Base-by-base conservation (phyloP, 2,888 invertebrate species). In the Philaethria dido region DNA sequence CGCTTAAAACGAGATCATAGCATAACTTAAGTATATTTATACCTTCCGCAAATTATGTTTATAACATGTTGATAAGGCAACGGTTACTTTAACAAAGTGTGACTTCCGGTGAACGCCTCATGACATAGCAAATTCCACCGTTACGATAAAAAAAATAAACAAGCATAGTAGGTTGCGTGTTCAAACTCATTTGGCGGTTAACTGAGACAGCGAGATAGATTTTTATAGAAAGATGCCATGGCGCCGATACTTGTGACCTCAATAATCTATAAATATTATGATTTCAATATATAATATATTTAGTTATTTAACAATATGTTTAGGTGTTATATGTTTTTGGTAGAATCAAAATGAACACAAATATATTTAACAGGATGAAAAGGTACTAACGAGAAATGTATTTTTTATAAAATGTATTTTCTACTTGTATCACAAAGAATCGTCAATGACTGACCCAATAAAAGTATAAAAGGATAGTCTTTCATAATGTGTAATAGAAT, bases 161-260 rank as follows among this genome's bases (percentile, higher is more conserved):
- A 69, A 64, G 55, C 29, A 45, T 45, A 44, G 33, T 65, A 71
- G 65, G 73, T 78, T 74, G 78, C 79, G 78, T 80, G 78, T 62
- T 64, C 68, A 72, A 75, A 74, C 72, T 71, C 77, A 75, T 79
- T 79, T 74, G 65, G 74, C 69, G 69, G 68, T 70, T 67, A 62
- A 69, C 71, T 59, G 55, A 63, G 71, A 69, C 66, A 69, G 66
- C 20, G 60, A 61, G 69, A 72, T 72, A 73, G 72, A 74, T 74
- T 76, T 67, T 73, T 73, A 72, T 69, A 72, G 66, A 75, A 74
- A 36, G 20, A 62, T 48, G 45, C n/a, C 45, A 16, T 39, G 45
- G 3, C 39, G 33, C 22, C 20, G 59, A 29, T 64, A 62, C 62
- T 61, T 63, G 68, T 64, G 70, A 70, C 72, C 70, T 66, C 64